These are phyloP conservation scores for Opisthocomus hoazin DNA, from an alignment of 2,113 vertebrate species.

Conservation along the genomic window DNA sequence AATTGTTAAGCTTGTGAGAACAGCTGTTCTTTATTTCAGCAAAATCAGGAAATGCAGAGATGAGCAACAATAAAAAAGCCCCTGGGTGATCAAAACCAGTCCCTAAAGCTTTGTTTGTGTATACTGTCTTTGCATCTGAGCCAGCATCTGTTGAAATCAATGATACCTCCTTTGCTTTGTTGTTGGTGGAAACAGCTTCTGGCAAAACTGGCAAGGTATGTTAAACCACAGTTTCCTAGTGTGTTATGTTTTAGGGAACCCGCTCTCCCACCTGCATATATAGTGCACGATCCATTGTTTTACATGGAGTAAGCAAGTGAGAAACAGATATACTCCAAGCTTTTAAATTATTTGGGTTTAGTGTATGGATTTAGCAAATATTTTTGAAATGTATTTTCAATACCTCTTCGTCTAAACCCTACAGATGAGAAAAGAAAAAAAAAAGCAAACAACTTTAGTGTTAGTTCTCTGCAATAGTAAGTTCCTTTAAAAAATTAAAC, in stretches of 20 bases:
- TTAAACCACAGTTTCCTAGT: neutral
- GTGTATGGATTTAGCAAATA: neutral
- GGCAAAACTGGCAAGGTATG: conserved; percentile 25
- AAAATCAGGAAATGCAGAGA: neutral
- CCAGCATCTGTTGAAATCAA: conserved; percentile 20
- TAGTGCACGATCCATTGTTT: neutral
- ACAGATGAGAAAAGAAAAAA: neutral
- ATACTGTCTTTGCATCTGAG: neutral
- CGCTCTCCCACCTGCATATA: neutral
- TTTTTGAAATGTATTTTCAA: neutral
- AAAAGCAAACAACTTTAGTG: too few species aligned
- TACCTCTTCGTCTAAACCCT: neutral
- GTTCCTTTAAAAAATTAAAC: neutral
- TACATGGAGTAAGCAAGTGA: neutral
- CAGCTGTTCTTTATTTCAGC: conserved; percentile 36
- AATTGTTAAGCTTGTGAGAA: neutral
- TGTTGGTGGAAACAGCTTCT: conserved; percentile 27
- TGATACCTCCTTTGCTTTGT: conserved; percentile 4
- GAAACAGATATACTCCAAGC: neutral
- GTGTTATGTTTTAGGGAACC: neutral
- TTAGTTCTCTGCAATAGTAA: neutral
- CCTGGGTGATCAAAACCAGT: neutral
- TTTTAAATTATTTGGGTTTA: neutral
- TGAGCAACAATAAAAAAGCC: neutral
- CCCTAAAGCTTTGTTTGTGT: conserved; percentile 29